Base-by-base conservation (phyloP, 2,113 vertebrate genomes). In the Penelope pileata region DNA sequence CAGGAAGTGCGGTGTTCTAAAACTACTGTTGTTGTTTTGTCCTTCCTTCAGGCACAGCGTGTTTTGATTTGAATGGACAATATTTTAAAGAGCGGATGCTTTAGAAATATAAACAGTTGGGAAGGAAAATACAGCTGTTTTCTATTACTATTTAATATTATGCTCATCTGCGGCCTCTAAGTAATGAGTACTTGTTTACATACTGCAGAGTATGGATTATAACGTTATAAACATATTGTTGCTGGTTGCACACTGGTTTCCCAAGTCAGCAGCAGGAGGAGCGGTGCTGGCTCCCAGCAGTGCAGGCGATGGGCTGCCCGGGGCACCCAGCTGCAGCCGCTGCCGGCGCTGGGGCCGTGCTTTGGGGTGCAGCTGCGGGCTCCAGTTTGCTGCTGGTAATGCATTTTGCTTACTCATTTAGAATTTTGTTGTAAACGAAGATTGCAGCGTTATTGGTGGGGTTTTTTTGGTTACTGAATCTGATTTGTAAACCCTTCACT, bases 141-240 rank as follows among this genome's bases (percentile, higher is more conserved):
- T 80, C 88, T 93, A 36, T 97, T 97, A 60, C 87, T 94, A 74
- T 96, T 97, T 96, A 94, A 96, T 97, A 87, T 82, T 94, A 78
- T 83, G 73, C 75, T 94, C 86, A 86, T 96, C 88, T 77, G 50
- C 83, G 93, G 82, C 88, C 91, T 96, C 85, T 93, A 58, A 94
- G 73, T 95, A 94, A 83, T 38, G 86, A 86, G 69, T 60, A 74
- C 83, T 90, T 97, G 81, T 97, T 97, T 97, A 95, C 86, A 64
- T 97, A 68, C 93, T 90, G 94, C 59, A 93, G 81, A 76, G 60
- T 90, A 94, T 90, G 87, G 94, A 95, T 98, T 97, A 93, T 93
- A 94, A 96, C 95, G 97, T 96, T 91, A 68, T 94, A 91, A 97
- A 97, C 97, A 75, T 86, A 77, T 93, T 92, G 93, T 95, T 97